Base-by-base conservation (phyloP, 2,888 invertebrate species). In the Patella caerulea region DNA sequence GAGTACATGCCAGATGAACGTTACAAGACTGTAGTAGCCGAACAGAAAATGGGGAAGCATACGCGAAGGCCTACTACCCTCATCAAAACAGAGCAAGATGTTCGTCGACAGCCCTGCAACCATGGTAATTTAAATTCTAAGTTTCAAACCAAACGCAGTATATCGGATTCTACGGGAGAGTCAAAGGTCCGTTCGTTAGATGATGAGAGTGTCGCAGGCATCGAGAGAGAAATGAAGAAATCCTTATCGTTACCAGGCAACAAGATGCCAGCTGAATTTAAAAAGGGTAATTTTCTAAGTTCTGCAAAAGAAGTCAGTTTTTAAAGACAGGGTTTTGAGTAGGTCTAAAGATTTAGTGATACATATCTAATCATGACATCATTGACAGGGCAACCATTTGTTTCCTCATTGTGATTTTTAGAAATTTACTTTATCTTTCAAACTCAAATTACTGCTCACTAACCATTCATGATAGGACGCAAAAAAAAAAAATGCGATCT, bases 231-330 rank as follows among this genome's bases (percentile, higher is more conserved):
- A 19, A 79, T 86, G 59, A 86, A 81, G 14, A 86, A 87, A 73
- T 87, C 88, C 12, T 78, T 80, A 15, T 87, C 87, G 0, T 79
- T 87, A 73, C 88, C 88, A 9, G 80, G 81, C 52, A 84, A 87
- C 71, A 85, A 87, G 86, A 87, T 87, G 74, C 85, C 84, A 45
- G 83, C 82, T 19, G 86, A 85, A 74, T 87, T 83, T 71, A 84
- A 82, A 72, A 87, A 85, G 87, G 87, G 88, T 88, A 76, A 75
- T 72, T 79, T 59, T 45, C 45, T 45, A 45, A 45, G 45, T 45
- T 45, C 45, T 45, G 9, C 45, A 45, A 45, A 45, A 45, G 45
- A 45, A 45, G 45, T 45, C 45, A 45, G 45, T 7, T 1, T 45
- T 34, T 34, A 34, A 4, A 3, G 34, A 5, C 34, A 34, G 34